Evolutionary conservation across 2,113 vertebrate genomes (phyloP).

Genomic region (Apodemus sylvaticus): DNA sequence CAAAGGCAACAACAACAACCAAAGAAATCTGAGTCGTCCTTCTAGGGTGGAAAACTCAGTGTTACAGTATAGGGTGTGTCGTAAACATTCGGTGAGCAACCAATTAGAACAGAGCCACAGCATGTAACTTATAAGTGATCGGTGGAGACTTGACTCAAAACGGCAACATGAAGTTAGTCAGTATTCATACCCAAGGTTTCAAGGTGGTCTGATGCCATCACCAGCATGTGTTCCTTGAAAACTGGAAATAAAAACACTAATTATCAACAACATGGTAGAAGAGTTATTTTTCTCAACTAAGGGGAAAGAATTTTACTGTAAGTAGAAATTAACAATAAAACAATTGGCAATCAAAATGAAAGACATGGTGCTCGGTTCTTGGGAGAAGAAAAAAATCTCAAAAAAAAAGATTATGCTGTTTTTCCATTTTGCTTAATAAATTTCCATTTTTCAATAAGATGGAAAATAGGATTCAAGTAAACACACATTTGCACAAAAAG

Average conservation of each 20-base stretch:
- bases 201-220: background rate
- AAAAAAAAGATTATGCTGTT: background rate
- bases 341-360: background rate
- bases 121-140: background rate
- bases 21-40: too few species aligned
- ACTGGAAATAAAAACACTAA: background rate
- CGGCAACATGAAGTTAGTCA: background rate
- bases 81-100: background rate
- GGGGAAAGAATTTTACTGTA: background rate
- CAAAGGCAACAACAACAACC: too few species aligned
- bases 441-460: constrained; percentile 21
- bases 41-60: too few species aligned
- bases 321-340: background rate
- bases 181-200: background rate
- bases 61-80: too few species aligned
- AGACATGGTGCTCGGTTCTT: background rate
- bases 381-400: background rate
- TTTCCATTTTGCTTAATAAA: background rate
- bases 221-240: background rate
- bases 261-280: background rate
- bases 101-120: background rate
- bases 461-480: background rate
- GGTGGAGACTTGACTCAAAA: background rate
- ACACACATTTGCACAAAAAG: background rate
- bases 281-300: background rate